Conservation (phyloP, 1,140 invertebrate genomes). For the Ceratosolen solmsi region DNA sequence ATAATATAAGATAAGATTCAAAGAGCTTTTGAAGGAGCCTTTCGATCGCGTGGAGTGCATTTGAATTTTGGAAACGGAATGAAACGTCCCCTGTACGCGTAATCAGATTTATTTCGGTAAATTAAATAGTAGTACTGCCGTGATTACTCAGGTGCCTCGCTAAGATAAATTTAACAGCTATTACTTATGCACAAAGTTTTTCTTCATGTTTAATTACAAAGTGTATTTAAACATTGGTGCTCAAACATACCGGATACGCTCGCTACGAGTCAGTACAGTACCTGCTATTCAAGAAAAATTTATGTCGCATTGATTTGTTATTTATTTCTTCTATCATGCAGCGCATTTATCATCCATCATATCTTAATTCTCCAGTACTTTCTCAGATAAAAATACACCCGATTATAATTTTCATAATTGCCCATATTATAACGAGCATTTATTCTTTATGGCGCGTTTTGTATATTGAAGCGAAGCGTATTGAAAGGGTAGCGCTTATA, state of each 20-base stretch:
- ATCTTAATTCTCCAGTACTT: neutral
- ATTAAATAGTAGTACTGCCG: neutral
- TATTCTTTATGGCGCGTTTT: no score
- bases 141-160: neutral
- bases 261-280: no score
- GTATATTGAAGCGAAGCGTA: no score
- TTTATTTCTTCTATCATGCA: neutral
- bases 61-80: neutral
- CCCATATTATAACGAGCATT: no score
- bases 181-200: neutral
- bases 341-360: neutral
- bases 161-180: neutral
- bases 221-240: neutral
- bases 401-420: no score
- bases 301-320: neutral
- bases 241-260: neutral
- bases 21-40: no score
- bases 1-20: no score
- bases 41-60: neutral
- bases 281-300: neutral
- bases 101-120: neutral
- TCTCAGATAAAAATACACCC: no score
- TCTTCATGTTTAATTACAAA: neutral
- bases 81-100: neutral
- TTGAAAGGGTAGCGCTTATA: no score